Evolutionary conservation across 92 coral and sea anemone species (phyloP).

Genomic region (Siderastrea radians): DNA sequence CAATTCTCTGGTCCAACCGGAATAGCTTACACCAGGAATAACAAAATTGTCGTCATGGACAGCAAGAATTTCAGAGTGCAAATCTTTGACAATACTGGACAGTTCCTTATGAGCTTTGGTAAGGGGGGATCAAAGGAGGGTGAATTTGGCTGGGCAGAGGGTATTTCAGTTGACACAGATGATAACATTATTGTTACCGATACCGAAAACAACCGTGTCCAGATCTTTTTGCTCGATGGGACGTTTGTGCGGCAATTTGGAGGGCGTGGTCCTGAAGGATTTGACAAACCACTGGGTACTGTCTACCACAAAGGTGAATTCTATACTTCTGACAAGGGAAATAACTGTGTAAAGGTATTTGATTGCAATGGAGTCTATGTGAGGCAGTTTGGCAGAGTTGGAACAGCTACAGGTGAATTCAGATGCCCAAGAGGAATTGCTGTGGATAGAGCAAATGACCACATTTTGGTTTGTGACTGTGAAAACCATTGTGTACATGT

Average conservation of each 20-base stretch:
- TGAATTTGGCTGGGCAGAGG: conserved; percentile 83
- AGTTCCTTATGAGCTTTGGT: conserved; percentile 77
- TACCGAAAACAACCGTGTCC: conserved; percentile 88
- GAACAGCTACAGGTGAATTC: conserved; percentile 80
- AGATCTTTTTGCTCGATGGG: conserved; percentile 81
- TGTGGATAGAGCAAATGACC: conserved; percentile 69
- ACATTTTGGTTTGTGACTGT: conserved; percentile 85
- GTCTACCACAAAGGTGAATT: conserved; percentile 78
- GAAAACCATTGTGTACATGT: conserved; percentile 78
- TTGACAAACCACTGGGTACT: conserved; percentile 81
- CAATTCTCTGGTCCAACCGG: conserved; percentile 87
- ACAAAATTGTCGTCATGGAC: conserved; percentile 83
- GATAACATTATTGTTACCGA: conserved; percentile 84
- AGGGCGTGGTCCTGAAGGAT: conserved; percentile 83
- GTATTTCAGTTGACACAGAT: conserved; percentile 73
- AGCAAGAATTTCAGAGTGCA: conserved; percentile 88
- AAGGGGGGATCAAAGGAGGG: conserved; percentile 73
- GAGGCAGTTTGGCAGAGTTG: conserved; percentile 91
- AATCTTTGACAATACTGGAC: conserved; percentile 79
- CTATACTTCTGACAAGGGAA: conserved; percentile 81
- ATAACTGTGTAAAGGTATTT: conserved; percentile 85
- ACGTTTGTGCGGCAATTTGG: conserved; percentile 83
- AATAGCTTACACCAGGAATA: conserved; percentile 72
- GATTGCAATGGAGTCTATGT: conserved; percentile 81
- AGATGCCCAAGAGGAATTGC: conserved; percentile 87